Conservation (phyloP, 2,797 vertebrate species). For the Amphiprion clarkii region DNA sequence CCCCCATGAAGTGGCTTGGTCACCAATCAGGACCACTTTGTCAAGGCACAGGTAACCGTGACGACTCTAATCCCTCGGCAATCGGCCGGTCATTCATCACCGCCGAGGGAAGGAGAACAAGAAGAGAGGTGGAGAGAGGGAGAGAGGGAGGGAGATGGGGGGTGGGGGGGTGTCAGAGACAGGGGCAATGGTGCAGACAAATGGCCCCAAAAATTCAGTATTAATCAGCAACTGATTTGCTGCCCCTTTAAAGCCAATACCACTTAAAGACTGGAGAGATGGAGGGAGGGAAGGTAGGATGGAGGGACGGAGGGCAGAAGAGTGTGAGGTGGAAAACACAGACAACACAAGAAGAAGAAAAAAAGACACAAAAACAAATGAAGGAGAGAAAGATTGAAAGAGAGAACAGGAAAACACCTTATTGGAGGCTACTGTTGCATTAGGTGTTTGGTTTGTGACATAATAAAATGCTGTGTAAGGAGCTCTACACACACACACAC, state of each 20-base stretch:
- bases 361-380: conserved; percentile 37
- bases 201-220: conserved; percentile 87
- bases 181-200: conserved; percentile 84
- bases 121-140: conserved; percentile 50
- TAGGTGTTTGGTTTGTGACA: conserved; percentile 57
- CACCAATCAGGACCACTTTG: conserved; percentile 87
- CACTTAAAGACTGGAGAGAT: conserved; percentile 77
- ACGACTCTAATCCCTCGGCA: conserved; percentile 85
- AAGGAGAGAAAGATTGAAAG: conserved; percentile 36
- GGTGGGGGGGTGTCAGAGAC: conserved; percentile 72
- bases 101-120: conserved; percentile 60
- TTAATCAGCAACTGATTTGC: conserved; percentile 89
- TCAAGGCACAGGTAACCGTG: conserved; percentile 86
- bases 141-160: conserved; percentile 16
- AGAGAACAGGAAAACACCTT: conserved; percentile 38
- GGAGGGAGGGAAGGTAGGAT: conserved; percentile 17
- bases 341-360: conserved; percentile 39
- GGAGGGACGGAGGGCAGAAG: conserved; percentile 38
- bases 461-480: conserved; percentile 77
- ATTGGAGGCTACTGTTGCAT: conserved; percentile 63
- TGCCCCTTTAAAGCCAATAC: conserved; percentile 86
- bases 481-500: conserved; percentile 11
- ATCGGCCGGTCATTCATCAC: conserved; percentile 84
- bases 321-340: conserved; percentile 40
- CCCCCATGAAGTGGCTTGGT: conserved; percentile 71